Evolutionary conservation across 2,113 vertebrate species (phyloP).

Genomic region (Aix galericulata): DNA sequence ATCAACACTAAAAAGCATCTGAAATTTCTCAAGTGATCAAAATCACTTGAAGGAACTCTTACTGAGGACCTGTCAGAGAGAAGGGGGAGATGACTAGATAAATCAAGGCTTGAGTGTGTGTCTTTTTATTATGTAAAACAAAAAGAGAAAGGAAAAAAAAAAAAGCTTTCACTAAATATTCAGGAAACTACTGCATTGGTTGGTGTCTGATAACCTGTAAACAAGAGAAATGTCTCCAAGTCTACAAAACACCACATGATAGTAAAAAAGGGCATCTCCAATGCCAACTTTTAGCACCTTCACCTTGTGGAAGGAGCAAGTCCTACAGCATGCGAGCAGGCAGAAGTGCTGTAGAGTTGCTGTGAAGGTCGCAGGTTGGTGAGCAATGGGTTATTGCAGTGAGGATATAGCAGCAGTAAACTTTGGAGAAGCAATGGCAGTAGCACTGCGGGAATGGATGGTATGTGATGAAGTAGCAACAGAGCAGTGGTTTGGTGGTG

Average conservation of each 20-base stretch:
- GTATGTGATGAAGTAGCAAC: neutral
- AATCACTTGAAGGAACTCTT: neutral
- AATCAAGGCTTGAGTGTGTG: neutral
- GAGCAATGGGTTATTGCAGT: fast-evolving
- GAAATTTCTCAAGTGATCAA: neutral
- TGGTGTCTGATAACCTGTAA: neutral
- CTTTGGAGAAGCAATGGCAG: neutral
- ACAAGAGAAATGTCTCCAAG: neutral
- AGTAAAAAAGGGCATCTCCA: neutral
- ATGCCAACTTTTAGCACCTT: neutral
- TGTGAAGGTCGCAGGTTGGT: neutral
- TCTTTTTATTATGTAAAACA: neutral
- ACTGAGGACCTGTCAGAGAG: neutral
- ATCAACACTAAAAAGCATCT: neutral
- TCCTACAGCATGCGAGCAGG: neutral
- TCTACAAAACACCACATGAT: neutral
- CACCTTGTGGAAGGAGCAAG: neutral
- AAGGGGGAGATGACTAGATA: neutral
- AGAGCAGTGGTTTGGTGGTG: neutral
- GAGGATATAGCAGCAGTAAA: neutral
- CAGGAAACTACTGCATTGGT: neutral
- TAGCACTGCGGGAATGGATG: neutral
- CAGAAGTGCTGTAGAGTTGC: neutral
- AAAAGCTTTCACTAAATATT: neutral
- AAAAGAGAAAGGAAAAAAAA: neutral